Percentiles rank a stretch among this genome's conserved stretches.
These are phyloP conservation scores for Pseudococcus jackbeardsleyi DNA, from an alignment of 2,888 invertebrate genomes.

Conservation along the genomic window DNA sequence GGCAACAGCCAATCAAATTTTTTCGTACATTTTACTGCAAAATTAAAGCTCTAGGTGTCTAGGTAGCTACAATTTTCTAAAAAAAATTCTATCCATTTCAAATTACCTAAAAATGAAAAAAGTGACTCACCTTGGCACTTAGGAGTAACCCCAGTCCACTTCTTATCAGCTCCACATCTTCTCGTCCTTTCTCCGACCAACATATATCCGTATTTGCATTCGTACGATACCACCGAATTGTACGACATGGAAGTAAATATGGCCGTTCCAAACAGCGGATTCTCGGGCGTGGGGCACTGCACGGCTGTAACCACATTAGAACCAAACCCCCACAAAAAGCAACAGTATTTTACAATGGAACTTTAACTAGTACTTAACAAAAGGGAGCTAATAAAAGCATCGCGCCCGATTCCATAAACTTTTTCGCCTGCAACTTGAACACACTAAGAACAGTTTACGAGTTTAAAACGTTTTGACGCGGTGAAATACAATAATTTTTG, in stretches of 20 bases:
- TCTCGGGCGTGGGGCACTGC: constrained; percentile 91
- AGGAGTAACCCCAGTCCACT: constrained; percentile 94
- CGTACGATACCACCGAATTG: constrained; percentile 95
- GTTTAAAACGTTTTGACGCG: background rate
- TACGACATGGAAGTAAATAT: constrained; percentile 93
- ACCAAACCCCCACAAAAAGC: constrained; percentile 66
- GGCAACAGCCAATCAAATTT: too few relatives aligned
- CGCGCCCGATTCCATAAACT: constrained; percentile 16
- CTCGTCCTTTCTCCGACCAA: constrained; percentile 91
- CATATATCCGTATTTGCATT: constrained; percentile 94
- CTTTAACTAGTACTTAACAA: constrained; percentile 48
- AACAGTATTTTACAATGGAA: constrained; percentile 61
- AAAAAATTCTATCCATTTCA: background rate
- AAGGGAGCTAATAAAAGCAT: constrained; percentile 35
- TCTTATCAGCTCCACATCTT: constrained; percentile 92
- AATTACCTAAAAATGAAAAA: background rate
- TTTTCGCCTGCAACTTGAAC: background rate
- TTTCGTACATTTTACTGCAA: background rate
- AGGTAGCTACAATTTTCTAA: background rate
- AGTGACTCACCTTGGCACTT: constrained; percentile 84
- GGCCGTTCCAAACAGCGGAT: constrained; percentile 92
- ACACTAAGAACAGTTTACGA: background rate
- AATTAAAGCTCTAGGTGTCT: background rate
- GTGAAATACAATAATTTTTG: background rate
- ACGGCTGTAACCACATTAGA: constrained; percentile 83